Evolutionary conservation across 35 echinoderm and acorn worm genomes (phyloP), one percentile per base, ranked within the genome.

Genomic region (Ptychodera flava): DNA sequence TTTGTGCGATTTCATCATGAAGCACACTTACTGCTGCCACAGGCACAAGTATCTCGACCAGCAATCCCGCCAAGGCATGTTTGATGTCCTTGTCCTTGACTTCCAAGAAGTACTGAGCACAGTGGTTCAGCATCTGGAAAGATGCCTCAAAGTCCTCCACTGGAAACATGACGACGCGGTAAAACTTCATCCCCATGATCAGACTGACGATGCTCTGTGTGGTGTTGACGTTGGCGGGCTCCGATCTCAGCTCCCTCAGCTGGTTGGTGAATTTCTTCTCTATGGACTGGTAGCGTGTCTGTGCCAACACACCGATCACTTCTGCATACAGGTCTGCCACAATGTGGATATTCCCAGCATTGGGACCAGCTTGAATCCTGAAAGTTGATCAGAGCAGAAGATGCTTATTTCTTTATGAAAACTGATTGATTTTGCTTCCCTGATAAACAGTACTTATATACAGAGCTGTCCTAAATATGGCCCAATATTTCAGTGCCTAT

Each of bases 121-220:
- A 99, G 36, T 99, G 92, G 52, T 99, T 92, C 14, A 99, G 91
- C 37, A 99, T 78, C 80, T 92, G 88, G 45, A 94, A 99, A 30
- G 93, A 99, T 2, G 82, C 76, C 33, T 99, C 96, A 94, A 99
- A 99, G 53, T 92, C 90, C 77, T 99, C 92, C 88, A 99, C 90
- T 0, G 96, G 93, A 38, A 92, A 92, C 92, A 94, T 94, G 78
- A 94, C 94, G 15, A 99, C 96, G 1, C 96, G 80, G 86, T 99
- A 99, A 87, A 99, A 99, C 84, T 99, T 99, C 81, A 99, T 86
- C 2, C 96, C 95, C 95, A 94, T 94, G 36, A 99, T 94, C 1
- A 99, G 79, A 82, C 96, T 99, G 36, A 99, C 92, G 78, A 99
- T 99, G 30, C 93, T 88, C 81, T 99, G 92, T 77, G 90, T 92